Evolutionary conservation across 2,797 vertebrate species (phyloP).

Genomic region (Microtus californicus): DNA sequence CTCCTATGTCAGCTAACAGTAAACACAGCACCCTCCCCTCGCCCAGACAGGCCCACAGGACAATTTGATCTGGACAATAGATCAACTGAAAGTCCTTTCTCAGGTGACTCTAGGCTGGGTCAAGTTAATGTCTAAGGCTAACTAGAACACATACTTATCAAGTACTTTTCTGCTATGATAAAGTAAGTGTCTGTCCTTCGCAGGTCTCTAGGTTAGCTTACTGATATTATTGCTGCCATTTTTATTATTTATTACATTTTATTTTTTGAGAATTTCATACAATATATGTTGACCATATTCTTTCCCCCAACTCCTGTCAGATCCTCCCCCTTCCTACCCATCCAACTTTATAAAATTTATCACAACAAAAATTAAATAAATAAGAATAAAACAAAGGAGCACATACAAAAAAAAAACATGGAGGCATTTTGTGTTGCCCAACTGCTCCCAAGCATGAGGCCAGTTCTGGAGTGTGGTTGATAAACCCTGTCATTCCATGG

Average conservation of each 20-base stretch:
- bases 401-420: background rate
- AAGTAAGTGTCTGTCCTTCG: background rate
- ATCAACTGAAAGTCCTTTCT: background rate
- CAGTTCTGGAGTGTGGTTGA: background rate
- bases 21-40: background rate
- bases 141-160: fast-evolving
- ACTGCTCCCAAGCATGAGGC: background rate
- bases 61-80: background rate
- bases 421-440: background rate
- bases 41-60: background rate
- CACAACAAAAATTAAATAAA: background rate
- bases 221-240: background rate
- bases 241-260: background rate
- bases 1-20: background rate
- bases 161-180: background rate
- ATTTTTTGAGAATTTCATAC: background rate
- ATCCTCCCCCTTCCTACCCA: background rate
- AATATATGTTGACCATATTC: background rate
- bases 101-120: background rate
- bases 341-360: background rate
- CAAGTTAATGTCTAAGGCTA: background rate
- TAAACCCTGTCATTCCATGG: too few relatives aligned
- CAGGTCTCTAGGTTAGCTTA: background rate
- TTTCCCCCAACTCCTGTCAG: background rate
- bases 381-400: background rate